A percentile compares a stretch with the other conserved stretches of the same genome.
phyloP scores from a whole-genome alignment of 2,888 invertebrate species.

The Corythucha ciliata region DNA sequence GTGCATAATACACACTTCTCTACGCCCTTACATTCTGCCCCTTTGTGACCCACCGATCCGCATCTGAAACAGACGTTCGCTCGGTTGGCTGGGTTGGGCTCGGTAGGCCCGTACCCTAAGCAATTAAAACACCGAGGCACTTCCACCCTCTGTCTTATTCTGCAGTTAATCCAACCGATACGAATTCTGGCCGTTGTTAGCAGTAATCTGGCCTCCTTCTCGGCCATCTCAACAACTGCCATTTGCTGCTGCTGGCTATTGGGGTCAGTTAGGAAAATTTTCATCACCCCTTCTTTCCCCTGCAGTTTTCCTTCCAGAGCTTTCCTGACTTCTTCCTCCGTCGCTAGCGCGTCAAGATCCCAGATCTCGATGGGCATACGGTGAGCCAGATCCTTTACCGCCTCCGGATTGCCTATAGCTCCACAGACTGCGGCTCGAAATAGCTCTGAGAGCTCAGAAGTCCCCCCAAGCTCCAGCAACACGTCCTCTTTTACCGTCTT shows the following conservation, averaged over 20 bases:
- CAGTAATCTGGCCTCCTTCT: not conserved
- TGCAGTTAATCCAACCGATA: conserved; percentile 4
- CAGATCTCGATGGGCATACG: not conserved
- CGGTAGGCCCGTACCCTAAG: too few relatives aligned
- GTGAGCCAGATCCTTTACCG: not conserved
- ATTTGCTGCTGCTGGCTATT: not conserved
- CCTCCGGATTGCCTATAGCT: not conserved
- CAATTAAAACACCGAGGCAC: too few relatives aligned
- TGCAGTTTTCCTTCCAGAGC: too few relatives aligned
- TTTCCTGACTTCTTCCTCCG: not conserved
- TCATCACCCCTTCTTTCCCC: not conserved
- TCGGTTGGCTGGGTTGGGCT: too few relatives aligned
- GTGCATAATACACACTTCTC: too few relatives aligned
- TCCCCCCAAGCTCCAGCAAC: not conserved
- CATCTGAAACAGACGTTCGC: too few relatives aligned
- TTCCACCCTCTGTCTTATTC: too few relatives aligned
- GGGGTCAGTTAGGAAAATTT: not conserved
- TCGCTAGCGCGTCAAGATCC: not conserved
- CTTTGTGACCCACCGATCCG: too few relatives aligned
- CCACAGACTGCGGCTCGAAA: not conserved
- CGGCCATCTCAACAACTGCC: not conserved
- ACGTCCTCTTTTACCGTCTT: not conserved
- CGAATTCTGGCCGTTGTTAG: not conserved
- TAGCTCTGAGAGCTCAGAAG: not conserved
- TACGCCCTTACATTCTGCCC: too few relatives aligned